Base-by-base conservation (phyloP, 2,797 vertebrate species). In the Phrynocephalus guinanensis region DNA sequence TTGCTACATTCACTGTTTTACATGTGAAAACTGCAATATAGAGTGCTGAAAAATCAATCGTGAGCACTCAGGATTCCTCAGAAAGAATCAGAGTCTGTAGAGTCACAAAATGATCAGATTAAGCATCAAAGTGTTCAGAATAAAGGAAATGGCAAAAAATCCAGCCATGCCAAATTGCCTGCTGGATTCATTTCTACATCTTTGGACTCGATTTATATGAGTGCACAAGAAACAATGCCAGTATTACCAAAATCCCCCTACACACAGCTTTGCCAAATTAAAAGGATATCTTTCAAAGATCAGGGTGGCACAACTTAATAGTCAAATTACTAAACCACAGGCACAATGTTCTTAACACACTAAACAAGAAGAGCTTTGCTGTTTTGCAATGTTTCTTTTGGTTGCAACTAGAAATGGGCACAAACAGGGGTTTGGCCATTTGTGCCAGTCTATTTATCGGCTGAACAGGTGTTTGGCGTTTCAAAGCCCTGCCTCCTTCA, bases 121-220 rank as follows among this genome's bases (percentile, higher is more conserved):
- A 15, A 80, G 56, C 16, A 82, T 70, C 28, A 88, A 67, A 66
- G 44, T 18, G 44, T 68, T 80, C 18, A 72, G 81, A 83, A 33
- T 66, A 33, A 86, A 85, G 28, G 15, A 50, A 83, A 72, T 67
- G 15, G 30, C 50, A 63, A 30, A 85, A 76, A 84, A 60, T 26
- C 6, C 26, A 76, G 24, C 22, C 66, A 63, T 38, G 83, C 26
- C 16, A 50, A 67, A 10, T 83, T 85, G 80, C 28, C 52, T 63
- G 56, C 5, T 50, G 33, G 28, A 52, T 83, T 70, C 15, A 85
- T 63, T 52, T 71, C 38, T 66, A 68, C 30, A 30, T 6, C 68
- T 48, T 68, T 79, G 26, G 44, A 4, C 63, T 83, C 52, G 11
- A 48, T 66, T 79, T 83, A 71, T 66, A 56, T 48, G 18, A 44